Evolutionary conservation across 2,888 invertebrate species (phyloP).

Genomic region (Dorcus hopei): DNA sequence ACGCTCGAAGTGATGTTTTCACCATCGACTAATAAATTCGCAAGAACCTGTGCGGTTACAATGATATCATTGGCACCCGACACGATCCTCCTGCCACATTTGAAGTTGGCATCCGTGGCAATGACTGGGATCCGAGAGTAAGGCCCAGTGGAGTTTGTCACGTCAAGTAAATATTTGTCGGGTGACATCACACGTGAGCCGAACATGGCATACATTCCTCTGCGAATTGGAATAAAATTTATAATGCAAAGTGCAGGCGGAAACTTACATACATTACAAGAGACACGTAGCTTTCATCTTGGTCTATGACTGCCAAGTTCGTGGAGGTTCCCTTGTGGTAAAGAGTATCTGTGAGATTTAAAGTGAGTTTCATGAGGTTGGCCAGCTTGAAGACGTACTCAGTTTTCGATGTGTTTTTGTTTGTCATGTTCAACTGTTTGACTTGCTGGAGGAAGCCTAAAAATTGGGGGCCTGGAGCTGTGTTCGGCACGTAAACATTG

Average conservation of each 20-base stretch:
- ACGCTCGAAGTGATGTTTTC: slow-evolving; percentile 50
- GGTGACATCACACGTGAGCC: slow-evolving; percentile 52
- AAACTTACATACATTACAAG: slow-evolving; percentile 59
- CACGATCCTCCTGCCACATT: slow-evolving; percentile 54
- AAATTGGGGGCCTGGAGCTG: neutral
- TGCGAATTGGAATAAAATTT: slow-evolving; percentile 31
- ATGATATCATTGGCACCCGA: slow-evolving; percentile 54
- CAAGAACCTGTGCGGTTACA: slow-evolving; percentile 52
- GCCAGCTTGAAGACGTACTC: slow-evolving; percentile 35
- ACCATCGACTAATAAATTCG: slow-evolving; percentile 48
- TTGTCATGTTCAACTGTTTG: slow-evolving; percentile 37
- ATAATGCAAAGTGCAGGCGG: no score
- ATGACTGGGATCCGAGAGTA: slow-evolving; percentile 45
- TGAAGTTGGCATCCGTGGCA: slow-evolving; percentile 41
- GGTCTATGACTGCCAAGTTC: slow-evolving; percentile 64
- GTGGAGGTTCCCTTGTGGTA: slow-evolving; percentile 51
- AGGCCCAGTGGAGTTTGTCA: slow-evolving; percentile 30
- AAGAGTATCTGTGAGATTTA: slow-evolving; percentile 55
- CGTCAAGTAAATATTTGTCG: slow-evolving; percentile 56
- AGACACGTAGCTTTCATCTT: slow-evolving; percentile 64
- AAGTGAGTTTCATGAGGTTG: slow-evolving; percentile 50
- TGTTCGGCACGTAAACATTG: slow-evolving; percentile 42
- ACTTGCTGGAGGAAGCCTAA: slow-evolving; percentile 16
- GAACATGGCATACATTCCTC: slow-evolving; percentile 56
- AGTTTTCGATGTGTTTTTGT: slow-evolving; percentile 24